Evolutionary conservation across 2,888 invertebrate species (phyloP).

Genomic region (Pandemis corylana): DNA sequence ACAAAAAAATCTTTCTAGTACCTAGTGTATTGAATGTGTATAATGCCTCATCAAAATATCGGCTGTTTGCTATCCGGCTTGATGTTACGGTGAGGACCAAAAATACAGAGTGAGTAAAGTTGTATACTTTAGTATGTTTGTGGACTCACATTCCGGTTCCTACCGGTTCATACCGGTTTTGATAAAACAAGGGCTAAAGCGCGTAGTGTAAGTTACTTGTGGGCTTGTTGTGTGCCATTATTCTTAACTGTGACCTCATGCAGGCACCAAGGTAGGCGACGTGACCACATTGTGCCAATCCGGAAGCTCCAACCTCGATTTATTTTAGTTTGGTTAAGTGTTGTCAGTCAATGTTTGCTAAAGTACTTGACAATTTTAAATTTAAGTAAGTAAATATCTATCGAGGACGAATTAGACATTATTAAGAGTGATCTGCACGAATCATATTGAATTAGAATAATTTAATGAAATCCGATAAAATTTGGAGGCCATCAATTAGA

Average conservation of each 20-base stretch:
- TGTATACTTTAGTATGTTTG: too few relatives aligned
- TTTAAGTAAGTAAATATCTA: background rate
- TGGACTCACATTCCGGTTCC: too few relatives aligned
- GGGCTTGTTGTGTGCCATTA: slow-evolving; percentile 21
- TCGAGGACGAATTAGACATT: background rate
- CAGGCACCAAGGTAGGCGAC: slow-evolving; percentile 10
- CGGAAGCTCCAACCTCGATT: background rate
- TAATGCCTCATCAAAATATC: background rate
- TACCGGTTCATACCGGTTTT: background rate
- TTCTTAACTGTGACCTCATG: slow-evolving; percentile 32
- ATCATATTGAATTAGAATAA: too few relatives aligned
- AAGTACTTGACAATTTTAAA: background rate
- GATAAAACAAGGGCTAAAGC: background rate
- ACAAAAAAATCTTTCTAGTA: too few relatives aligned
- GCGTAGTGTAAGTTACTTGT: slow-evolving; percentile 12
- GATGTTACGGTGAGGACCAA: background rate
- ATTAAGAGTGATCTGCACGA: too few relatives aligned
- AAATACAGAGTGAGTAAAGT: background rate
- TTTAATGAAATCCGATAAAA: too few relatives aligned
- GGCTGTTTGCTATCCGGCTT: background rate
- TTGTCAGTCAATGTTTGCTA: background rate
- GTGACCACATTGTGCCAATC: background rate
- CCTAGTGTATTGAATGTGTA: too few relatives aligned
- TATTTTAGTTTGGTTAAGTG: background rate
- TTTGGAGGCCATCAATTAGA: too few relatives aligned